A percentile compares a stretch with the other conserved stretches of the same genome.
Evolutionary conservation across 2,797 vertebrate species (phyloP).

Genomic region (Peromyscus attwateri): DNA sequence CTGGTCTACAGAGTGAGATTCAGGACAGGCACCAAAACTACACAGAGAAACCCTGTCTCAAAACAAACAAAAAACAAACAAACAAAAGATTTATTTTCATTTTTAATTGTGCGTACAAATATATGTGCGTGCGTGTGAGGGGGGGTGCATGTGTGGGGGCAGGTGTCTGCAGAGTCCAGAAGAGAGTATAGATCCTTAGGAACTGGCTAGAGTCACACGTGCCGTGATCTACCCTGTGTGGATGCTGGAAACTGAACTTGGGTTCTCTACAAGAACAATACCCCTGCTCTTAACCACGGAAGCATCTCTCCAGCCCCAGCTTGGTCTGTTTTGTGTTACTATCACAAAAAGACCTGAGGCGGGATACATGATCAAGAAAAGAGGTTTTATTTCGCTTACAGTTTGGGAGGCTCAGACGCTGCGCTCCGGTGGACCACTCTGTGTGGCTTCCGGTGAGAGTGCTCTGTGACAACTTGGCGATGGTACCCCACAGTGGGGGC

Average conservation of each 20-base stretch:
- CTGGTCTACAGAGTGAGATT: no score
- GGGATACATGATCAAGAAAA: background rate
- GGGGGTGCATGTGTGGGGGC: background rate
- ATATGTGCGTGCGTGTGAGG: background rate
- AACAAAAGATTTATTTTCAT: background rate
- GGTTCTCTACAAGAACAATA: background rate
- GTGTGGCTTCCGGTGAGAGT: background rate
- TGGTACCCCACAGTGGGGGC: no score
- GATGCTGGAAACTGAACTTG: background rate
- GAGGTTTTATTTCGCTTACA: background rate
- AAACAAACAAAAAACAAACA: no score
- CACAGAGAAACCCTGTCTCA: no score
- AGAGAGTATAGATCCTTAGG: background rate
- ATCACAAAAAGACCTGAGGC: background rate
- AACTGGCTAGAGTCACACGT: background rate
- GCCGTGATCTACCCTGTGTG: background rate
- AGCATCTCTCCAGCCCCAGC: no score
- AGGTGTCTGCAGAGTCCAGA: background rate
- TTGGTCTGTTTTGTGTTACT: background rate
- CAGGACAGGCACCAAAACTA: no score
- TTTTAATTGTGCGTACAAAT: background rate
- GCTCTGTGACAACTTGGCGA: background rate
- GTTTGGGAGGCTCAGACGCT: background rate
- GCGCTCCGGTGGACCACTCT: no score
- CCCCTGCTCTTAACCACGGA: background rate